A percentile compares a stretch with the other conserved stretches of the same genome.
These are phyloP conservation scores for Myrmophylax atrothorax DNA, from an alignment of 2,113 vertebrate genomes.

Conservation along the genomic window DNA sequence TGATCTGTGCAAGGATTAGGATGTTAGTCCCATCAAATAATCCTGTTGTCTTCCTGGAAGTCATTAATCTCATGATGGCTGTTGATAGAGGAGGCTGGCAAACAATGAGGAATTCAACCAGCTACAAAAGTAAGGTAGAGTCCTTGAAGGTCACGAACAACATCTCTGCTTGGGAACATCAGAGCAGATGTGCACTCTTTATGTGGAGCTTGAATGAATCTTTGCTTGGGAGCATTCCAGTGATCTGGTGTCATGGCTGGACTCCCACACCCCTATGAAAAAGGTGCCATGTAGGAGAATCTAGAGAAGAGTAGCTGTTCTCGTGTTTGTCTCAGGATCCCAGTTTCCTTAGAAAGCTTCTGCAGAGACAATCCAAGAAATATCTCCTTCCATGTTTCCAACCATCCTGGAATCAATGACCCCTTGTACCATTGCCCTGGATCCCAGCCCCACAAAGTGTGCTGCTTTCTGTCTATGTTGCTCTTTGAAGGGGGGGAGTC, in stretches of 20 bases:
- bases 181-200: background rate
- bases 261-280: background rate
- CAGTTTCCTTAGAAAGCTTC: background rate
- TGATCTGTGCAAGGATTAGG: background rate
- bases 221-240: background rate
- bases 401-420: background rate
- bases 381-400: background rate
- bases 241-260: background rate
- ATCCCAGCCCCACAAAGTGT: background rate
- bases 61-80: background rate
- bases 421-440: background rate
- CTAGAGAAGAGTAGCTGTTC: background rate
- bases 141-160: background rate
- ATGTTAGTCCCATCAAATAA: background rate
- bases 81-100: background rate
- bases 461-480: background rate
- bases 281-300: background rate
- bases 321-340: background rate
- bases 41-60: background rate
- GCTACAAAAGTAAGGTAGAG: background rate
- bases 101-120: background rate
- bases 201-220: background rate
- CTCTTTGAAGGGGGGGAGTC: background rate
- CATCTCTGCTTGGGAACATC: background rate
- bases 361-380: background rate